phyloP scores from a whole-genome alignment of 2,888 invertebrate species.

The Chrysopilus asiliformis region DNA sequence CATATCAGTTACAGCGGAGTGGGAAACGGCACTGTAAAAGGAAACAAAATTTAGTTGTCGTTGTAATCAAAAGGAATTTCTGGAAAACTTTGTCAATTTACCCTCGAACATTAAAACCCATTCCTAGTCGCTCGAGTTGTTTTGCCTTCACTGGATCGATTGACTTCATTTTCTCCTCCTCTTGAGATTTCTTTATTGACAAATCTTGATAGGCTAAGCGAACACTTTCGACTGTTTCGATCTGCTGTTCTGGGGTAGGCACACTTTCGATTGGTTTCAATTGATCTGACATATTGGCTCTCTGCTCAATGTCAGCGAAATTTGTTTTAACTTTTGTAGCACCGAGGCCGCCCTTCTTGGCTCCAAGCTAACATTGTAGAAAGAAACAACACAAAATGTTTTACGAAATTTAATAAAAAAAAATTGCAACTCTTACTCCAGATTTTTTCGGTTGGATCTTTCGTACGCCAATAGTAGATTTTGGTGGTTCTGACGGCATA shows the following conservation, averaged over 20 bases:
- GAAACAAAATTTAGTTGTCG: conserved; percentile 12
- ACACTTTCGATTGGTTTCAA: conserved; percentile 41
- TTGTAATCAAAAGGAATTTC: neutral
- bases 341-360: conserved; percentile 78
- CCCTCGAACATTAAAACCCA: conserved; percentile 51
- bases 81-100: conserved; percentile 11
- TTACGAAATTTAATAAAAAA: neutral
- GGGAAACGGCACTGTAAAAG: conserved; percentile 50
- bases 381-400: conserved; percentile 8
- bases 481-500: conserved; percentile 35
- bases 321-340: conserved; percentile 87
- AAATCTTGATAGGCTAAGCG: conserved; percentile 69
- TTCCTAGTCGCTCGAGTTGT: conserved; percentile 84
- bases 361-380: conserved; percentile 67
- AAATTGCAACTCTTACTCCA: conserved; percentile 39
- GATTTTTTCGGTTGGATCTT: conserved; percentile 55
- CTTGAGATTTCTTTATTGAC: conserved; percentile 50
- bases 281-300: conserved; percentile 75
- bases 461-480: conserved; percentile 57
- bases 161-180: conserved; percentile 57
- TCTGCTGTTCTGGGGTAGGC: conserved; percentile 47
- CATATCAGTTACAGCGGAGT: conserved; percentile 86
- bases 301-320: conserved; percentile 88
- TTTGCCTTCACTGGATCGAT: conserved; percentile 73
- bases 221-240: conserved; percentile 52